Percentiles rank a stretch among this genome's conserved stretches.
These are phyloP conservation scores for Grapholita molesta DNA, from an alignment of 1,140 invertebrate genomes.

Conservation along the genomic window DNA sequence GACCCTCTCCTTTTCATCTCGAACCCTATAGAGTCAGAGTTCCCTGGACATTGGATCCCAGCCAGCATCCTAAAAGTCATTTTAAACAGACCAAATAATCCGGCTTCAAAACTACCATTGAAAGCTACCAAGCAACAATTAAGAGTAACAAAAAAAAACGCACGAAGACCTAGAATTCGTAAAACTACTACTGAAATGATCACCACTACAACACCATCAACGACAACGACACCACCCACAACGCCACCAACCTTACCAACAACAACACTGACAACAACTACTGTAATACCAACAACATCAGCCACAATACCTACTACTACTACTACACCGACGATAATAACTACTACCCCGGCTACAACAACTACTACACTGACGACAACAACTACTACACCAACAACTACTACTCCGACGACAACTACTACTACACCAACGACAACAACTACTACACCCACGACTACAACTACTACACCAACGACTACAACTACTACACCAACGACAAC, in stretches of 20 bases:
- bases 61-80: slow-evolving; percentile 46
- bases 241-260: slow-evolving; percentile 10
- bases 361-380: slow-evolving; percentile 23
- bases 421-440: slow-evolving; percentile 22
- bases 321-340: slow-evolving; percentile 23
- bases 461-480: slow-evolving; percentile 17
- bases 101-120: slow-evolving; percentile 15
- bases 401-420: slow-evolving; percentile 21
- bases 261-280: slow-evolving; percentile 19
- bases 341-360: too few species aligned
- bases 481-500: slow-evolving; percentile 22
- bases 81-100: slow-evolving; percentile 22
- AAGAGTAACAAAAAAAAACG: not conserved
- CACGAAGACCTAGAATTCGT: not conserved
- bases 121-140: slow-evolving; percentile 13
- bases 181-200: slow-evolving; percentile 10
- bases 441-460: slow-evolving; percentile 23
- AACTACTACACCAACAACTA: slow-evolving; percentile 22
- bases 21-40: slow-evolving; percentile 45
- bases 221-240: slow-evolving; percentile 18
- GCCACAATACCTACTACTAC: not conserved
- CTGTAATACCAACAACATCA: not conserved
- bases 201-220: slow-evolving; percentile 17
- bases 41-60: slow-evolving; percentile 53
- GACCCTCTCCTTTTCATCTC: slow-evolving; percentile 42